phyloP scores from a whole-genome alignment of 2,888 invertebrate genomes.

The Drosophila austrosaltans region DNA sequence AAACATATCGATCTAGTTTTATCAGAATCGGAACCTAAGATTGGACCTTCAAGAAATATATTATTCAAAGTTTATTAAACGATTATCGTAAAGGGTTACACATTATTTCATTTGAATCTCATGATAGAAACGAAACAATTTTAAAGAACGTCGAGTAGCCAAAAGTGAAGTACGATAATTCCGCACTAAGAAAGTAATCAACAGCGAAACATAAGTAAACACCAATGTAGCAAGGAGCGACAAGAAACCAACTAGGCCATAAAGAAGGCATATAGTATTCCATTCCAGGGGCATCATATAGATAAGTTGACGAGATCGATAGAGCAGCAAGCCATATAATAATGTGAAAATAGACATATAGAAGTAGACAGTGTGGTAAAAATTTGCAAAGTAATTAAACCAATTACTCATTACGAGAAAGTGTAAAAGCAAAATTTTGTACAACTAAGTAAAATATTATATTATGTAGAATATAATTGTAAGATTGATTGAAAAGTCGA shows the following conservation, averaged over 20 bases:
- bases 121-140: slow-evolving; percentile 2
- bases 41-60: no score
- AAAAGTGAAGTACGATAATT: background rate
- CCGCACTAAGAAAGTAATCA: background rate
- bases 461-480: background rate
- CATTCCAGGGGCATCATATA: slow-evolving; percentile 26
- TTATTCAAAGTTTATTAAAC: background rate
- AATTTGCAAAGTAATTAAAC: slow-evolving; percentile 16
- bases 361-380: slow-evolving; percentile 32
- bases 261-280: slow-evolving; percentile 18
- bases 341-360: slow-evolving; percentile 18
- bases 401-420: background rate
- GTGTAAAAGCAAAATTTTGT: no score
- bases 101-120: background rate
- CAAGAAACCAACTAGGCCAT: slow-evolving; percentile 19
- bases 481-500: background rate
- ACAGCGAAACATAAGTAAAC: slow-evolving; percentile 5
- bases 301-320: slow-evolving; percentile 20
- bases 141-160: background rate
- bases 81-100: background rate
- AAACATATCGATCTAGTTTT: no score
- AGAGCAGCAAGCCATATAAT: background rate
- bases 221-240: slow-evolving; percentile 23
- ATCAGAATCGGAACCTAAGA: no score
- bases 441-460: background rate